Percentiles rank a stretch among this genome's conserved stretches.
These are phyloP conservation scores for Oscheius sp. DNA, from an alignment of 2,888 invertebrate species.

Conservation along the genomic window DNA sequence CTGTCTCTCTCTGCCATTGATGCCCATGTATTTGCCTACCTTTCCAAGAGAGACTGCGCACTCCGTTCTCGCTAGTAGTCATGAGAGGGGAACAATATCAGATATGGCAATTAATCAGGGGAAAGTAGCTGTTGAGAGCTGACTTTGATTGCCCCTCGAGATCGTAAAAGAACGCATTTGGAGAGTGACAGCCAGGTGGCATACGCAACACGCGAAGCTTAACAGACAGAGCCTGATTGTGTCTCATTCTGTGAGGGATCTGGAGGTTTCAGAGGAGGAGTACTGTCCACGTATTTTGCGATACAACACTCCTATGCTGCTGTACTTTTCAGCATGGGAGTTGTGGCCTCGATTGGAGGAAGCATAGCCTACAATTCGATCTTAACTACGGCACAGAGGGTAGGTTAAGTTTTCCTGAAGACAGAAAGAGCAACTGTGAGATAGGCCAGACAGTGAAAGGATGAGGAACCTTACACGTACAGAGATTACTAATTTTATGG, in stretches of 20 bases:
- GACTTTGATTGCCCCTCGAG: constrained; percentile 22
- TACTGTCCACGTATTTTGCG: constrained; percentile 62
- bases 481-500: no score
- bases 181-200: constrained; percentile 29
- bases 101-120: constrained; percentile 17
- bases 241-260: background rate
- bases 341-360: constrained; percentile 62
- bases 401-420: constrained; percentile 23
- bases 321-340: constrained; percentile 63
- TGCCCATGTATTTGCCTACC: constrained; percentile 15
- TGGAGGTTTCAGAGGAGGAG: constrained; percentile 49
- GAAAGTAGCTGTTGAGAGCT: constrained; percentile 4
- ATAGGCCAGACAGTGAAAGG: no score
- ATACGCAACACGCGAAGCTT: constrained; percentile 9
- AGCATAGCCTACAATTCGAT: constrained; percentile 70
- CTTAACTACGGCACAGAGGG: constrained; percentile 68
- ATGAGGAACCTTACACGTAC: no score
- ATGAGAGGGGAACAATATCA: no score
- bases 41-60: background rate
- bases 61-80: background rate
- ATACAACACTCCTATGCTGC: constrained; percentile 66
- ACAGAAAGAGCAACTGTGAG: background rate
- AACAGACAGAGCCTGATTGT: no score
- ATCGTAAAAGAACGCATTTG: constrained; percentile 29
- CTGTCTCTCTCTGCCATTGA: constrained; percentile 25